Evolutionary conservation across 2,888 invertebrate species (phyloP).

Genomic region (Callosobruchus maculatus): DNA sequence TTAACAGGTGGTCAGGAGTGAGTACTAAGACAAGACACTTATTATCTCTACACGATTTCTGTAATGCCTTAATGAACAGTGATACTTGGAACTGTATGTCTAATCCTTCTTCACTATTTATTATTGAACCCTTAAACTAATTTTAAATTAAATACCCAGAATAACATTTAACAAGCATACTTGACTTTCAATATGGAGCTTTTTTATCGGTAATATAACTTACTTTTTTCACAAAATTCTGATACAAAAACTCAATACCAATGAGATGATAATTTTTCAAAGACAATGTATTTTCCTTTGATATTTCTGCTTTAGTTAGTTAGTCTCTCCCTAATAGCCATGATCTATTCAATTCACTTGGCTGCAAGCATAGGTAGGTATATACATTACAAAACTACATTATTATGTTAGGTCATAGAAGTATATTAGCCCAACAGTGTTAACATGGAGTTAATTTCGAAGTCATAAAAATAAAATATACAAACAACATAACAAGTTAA

Average conservation of each 20-base stretch:
- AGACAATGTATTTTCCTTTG: conserved; percentile 20
- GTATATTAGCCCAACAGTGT: too few relatives aligned
- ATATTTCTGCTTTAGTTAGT: conserved; percentile 19
- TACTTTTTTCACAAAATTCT: conserved; percentile 33
- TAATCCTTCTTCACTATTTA: conserved; percentile 39
- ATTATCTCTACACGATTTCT: conserved; percentile 10
- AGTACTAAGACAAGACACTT: conserved; percentile 31
- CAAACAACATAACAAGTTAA: too few relatives aligned
- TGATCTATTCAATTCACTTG: conserved; percentile 12
- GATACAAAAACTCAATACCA: conserved; percentile 35
- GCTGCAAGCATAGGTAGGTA: conserved; percentile 22
- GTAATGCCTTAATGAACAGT: conserved; percentile 33
- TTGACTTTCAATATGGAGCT: neutral
- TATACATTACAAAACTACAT: too few relatives aligned
- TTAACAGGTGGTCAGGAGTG: conserved; percentile 25
- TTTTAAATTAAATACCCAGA: conserved; percentile 17
- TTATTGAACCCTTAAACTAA: conserved; percentile 38
- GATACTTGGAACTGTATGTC: conserved; percentile 34
- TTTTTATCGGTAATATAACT: conserved; percentile 7
- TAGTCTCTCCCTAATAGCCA: conserved; percentile 26
- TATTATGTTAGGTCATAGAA: too few relatives aligned
- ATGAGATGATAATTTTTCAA: conserved; percentile 32
- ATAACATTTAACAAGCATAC: neutral
- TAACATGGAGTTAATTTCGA: too few relatives aligned
- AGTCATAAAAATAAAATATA: too few relatives aligned